Base-by-base conservation (phyloP, 2,888 invertebrate genomes). In the Byasa hedistus region DNA sequence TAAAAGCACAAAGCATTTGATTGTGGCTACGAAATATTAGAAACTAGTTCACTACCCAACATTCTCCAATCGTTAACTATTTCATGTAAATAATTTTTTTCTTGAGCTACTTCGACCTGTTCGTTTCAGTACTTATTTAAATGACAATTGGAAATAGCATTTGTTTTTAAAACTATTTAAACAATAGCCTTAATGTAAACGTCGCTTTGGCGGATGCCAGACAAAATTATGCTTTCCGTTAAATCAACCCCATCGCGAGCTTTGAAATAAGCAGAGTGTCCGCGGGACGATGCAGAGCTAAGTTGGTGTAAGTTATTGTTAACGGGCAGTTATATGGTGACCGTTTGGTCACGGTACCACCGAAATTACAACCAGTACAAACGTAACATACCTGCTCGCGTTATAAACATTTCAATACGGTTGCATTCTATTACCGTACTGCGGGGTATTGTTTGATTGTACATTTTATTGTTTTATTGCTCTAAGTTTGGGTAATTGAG, bases 321-420 rank as follows among this genome's bases (percentile, higher is more conserved):
- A 67, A 70, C 69, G 63, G 70, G 61, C 64, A 68, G 58, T 59
- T 58, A 57, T 65, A 59, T 66, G 69, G 67, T 59, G 68, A 67
- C 70, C 62, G 69, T 74, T 66, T 71, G 65, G 79, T 70, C 73
- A 75, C 73, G 75, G 75, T 57, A 67, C 69, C 68, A 68, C 71
- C 71, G 70, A 70, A 70, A 78, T 73, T 72, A 71, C 75, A 76
- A 75, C 75, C 77, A 74, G 69, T 75, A 75, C 76, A 78, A 76
- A 79, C 72, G 76, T 32, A 76, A 77, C 66, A 57, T 67, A 64
- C 60, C 63, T 63, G 62, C 48, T 51, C 21, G 19, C n/a, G 54
- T 58, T 27, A 22, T 66, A 63, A 62, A 66, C 39, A 54, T 63
- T 56, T 48, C 21, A 59, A 56, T 55, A 60, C 60, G 44, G 59